These are phyloP conservation scores for Strigamia maritima DNA, from an alignment of 2,888 invertebrate genomes.

Conservation along the genomic window DNA sequence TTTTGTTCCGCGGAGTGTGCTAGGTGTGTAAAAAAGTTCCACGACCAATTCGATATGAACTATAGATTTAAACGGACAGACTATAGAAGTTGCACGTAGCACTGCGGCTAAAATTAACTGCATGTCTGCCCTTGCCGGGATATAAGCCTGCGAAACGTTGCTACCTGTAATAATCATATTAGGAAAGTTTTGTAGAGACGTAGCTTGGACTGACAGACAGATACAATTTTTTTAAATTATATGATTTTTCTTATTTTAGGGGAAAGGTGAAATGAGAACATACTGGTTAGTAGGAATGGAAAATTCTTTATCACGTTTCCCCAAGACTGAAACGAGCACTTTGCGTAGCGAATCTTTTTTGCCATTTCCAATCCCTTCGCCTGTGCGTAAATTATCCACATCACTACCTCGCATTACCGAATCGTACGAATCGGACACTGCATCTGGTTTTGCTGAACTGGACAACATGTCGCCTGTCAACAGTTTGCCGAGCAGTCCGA, in stretches of 20 bases:
- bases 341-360: not conserved
- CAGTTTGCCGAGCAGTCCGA: constrained; percentile 46
- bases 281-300: constrained; percentile 64
- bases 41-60: no score
- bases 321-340: not conserved
- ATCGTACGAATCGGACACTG: constrained; percentile 27
- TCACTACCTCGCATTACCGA: constrained; percentile 28
- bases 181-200: no score
- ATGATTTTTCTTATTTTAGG: constrained; percentile 55
- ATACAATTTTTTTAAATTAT: not conserved
- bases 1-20: no score
- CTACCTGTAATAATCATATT: no score
- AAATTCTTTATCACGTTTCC: not conserved
- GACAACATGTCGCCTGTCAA: not conserved
- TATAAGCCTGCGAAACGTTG: no score
- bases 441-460: not conserved
- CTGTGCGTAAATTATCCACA: constrained; percentile 32
- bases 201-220: no score
- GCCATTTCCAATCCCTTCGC: not conserved
- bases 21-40: no score
- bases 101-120: no score
- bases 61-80: no score
- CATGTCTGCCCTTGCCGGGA: no score
- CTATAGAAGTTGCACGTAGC: no score
- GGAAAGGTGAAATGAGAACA: constrained; percentile 72